A percentile compares a stretch with the other conserved stretches of the same genome.
Evolutionary conservation across 2,888 invertebrate species (phyloP).

Genomic region (Cephus pygmeus): DNA sequence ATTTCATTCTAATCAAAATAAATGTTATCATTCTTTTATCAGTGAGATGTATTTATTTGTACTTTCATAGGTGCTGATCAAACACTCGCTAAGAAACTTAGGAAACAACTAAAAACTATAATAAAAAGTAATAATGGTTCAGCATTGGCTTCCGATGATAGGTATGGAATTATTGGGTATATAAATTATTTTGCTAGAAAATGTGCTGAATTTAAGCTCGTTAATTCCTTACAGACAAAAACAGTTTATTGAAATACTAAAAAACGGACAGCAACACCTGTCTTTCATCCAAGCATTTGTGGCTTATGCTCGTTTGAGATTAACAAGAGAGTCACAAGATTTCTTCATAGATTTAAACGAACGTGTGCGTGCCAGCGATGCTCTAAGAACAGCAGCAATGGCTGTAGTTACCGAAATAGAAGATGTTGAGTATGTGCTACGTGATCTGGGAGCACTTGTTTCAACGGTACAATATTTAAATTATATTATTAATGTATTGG

Average conservation of each 20-base stretch:
- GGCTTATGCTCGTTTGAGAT: conserved; percentile 12
- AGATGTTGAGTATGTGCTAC: background rate
- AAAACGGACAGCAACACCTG: conserved; percentile 19
- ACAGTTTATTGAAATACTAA: conserved; percentile 19
- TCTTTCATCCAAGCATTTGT: conserved; percentile 19
- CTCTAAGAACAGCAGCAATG: conserved; percentile 15
- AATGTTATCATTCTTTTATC: background rate
- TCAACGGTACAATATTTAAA: background rate
- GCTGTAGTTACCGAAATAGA: conserved; percentile 20
- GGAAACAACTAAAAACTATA: background rate
- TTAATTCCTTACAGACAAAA: conserved; percentile 27
- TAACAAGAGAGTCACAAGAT: conserved; percentile 3
- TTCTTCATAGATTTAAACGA: conserved; percentile 16
- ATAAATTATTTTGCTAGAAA: background rate
- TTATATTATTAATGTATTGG: background rate
- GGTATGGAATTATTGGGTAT: background rate
- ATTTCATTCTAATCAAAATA: background rate
- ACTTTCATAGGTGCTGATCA: background rate
- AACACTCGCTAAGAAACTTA: background rate
- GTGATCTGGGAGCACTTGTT: background rate
- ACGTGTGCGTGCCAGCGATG: conserved; percentile 18
- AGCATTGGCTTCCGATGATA: background rate
- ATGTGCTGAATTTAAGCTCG: conserved; percentile 20
- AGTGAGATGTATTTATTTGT: background rate
- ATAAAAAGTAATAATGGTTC: background rate